Conservation (phyloP, 1,140 invertebrate species). For the Papilio aristodemus region DNA sequence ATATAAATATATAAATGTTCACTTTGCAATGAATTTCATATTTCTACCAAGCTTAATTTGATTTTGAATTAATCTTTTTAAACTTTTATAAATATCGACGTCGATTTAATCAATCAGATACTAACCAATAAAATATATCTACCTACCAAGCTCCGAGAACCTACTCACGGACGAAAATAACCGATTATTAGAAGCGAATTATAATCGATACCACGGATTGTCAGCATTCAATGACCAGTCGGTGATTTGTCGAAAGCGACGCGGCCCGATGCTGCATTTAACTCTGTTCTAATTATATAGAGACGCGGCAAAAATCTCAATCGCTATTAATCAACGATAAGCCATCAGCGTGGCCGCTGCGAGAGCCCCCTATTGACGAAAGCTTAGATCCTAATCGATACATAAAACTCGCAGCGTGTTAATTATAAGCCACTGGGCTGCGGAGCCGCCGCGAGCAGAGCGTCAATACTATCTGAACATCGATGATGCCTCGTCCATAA, state of each 20-base stretch:
- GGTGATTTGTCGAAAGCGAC: slow-evolving; percentile 66
- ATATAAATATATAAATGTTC: too few relatives aligned
- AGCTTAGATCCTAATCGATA: slow-evolving; percentile 80
- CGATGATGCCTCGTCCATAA: slow-evolving; percentile 60
- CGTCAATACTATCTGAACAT: slow-evolving; percentile 65
- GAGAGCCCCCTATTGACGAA: slow-evolving; percentile 77
- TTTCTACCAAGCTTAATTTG: too few relatives aligned
- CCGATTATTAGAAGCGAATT: slow-evolving; percentile 20
- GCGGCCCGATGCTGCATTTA: slow-evolving; percentile 56
- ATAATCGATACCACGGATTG: slow-evolving; percentile 33
- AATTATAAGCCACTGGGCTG: slow-evolving; percentile 79
- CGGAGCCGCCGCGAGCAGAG: slow-evolving; percentile 42
- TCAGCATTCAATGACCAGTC: slow-evolving; percentile 51
- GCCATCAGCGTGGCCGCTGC: slow-evolving; percentile 57
- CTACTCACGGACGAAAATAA: slow-evolving; percentile 9
- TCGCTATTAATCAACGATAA: slow-evolving; percentile 78
- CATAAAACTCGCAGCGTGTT: slow-evolving; percentile 78
- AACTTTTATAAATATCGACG: not conserved
- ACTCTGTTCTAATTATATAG: slow-evolving; percentile 67
- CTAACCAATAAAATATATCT: not conserved
- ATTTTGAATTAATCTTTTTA: too few relatives aligned
- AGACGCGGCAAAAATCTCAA: slow-evolving; percentile 70
- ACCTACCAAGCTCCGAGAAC: not conserved
- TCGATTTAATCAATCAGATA: not conserved
- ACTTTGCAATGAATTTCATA: too few relatives aligned